Base-by-base conservation (phyloP, 2,797 vertebrate genomes). In the Sebastes itinus region DNA sequence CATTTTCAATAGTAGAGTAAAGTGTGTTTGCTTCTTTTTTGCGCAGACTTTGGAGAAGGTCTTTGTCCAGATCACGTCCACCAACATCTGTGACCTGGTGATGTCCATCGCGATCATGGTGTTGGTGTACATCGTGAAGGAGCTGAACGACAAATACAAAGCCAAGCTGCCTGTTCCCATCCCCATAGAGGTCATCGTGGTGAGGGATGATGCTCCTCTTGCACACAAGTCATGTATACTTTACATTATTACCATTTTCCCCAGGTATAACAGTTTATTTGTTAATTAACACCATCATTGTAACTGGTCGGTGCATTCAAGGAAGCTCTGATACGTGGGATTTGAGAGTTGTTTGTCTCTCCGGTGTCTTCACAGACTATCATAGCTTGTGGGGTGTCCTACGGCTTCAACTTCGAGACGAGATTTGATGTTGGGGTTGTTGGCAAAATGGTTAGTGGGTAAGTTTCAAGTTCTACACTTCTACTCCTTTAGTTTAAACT, bases 121-220 rank as follows among this genome's bases (percentile, higher is more conserved):
- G 25, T 70, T 95, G 1, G 97, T 98, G 72, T 97, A 96, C 1
- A 77, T 92, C 6, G 95, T 97, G 56, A 99, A 99, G 91, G 97
- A 99, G 92, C 58, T 99, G 38, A 99, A 97, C 0, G 95, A 99
- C 27, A 94, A 78, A 83, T 99, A 88, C 91, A 98, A 95, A 94
- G 89, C 93, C 78, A 97, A 97, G 87, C 94, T 99, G 38, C 97
- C 97, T 1, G 86, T 97, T 59, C 97, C 98, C 8, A 96, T 99
- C 59, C 98, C 98, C 0, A 97, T 99, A 3, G 98, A 99, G 85
- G 94, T 97, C 60, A 89, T 99, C 28, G 78, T 97, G 97, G 98
- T 98, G 94, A 97, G 67, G 23, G 10, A 33, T 27, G 23, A 49
- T 25, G 6, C 25, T 46, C n/a, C 32, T 20, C 10, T 25, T 33